Evolutionary conservation across 2,888 invertebrate species (phyloP), one percentile per base, ranked within the genome.

Genomic region (Nomada goodeniana): DNA sequence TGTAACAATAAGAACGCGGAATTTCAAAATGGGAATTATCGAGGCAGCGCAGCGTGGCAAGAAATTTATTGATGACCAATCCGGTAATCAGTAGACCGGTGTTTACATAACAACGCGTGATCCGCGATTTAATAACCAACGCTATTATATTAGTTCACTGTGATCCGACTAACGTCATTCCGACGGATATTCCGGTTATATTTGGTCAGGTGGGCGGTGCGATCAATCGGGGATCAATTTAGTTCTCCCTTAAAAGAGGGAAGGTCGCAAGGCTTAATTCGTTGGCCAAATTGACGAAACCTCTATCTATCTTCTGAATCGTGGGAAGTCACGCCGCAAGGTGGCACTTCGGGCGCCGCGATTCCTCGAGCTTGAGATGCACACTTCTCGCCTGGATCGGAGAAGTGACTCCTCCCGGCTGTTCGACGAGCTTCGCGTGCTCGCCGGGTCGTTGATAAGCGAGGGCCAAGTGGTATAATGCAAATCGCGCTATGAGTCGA

Each of bases 1-100:
- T 15, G 10, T 20, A 20, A 7, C 52, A n/a, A 20, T 67, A 68
- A 55, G 53, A 55, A 53, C 52, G 20, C 67, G 13, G n/a, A n/a
- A 50, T 52, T 50, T 76, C 72, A 61, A 47, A 64, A 57, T 50
- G 57, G 61, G 59, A 65, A 76, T 74, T 42, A 61, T 47, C 55
- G 52, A 50, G 69, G 67, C 36, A 60, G 64, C 65, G 55, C 36
- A 50, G 29, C 68, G 68, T 68, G 82, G 83, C 71, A 80, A 87
- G 86, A 86, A 86, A 89, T 89, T 90, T 89, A 90, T 89, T 80
- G 86, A 87, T 84, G 84, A 82, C 72, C 86, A 78, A 86, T 83
- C 82, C 81, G 42, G 68, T 80, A 85, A 86, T 86, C 78, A 83
- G 80, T 83, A 85, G 83, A 79, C 81, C 82, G 75, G 79, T 83